Evolutionary conservation across 1,140 invertebrate genomes (phyloP), one percentile per base, ranked within the genome.

Genomic region (Aphelinus certus): DNA sequence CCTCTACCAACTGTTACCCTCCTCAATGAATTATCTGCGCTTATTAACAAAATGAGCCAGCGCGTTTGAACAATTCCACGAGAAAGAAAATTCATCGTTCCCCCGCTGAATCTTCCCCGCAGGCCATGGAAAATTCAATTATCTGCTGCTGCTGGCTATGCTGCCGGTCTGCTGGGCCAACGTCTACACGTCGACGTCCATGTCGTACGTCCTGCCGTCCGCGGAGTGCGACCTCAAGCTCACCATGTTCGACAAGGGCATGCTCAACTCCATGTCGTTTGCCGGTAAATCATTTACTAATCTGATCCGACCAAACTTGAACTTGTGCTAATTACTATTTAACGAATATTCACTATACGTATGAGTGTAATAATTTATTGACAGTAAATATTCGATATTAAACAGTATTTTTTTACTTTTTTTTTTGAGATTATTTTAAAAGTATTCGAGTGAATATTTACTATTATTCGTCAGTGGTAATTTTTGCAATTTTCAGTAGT

Each of bases 81-180:
- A 60, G 9, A 1, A 60, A 60, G 4, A 5, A 10, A 60, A 60
- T 60, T 60, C 4, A 60, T 7, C 42, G 4, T 7, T n/a, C n/a
- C 3, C 42, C 42, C 42, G 9, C 26, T n/a, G 58, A 7, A 7
- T 60, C 4, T 60, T 60, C 4, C 9, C 49, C 9, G 47, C 62
- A 85, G 83, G 83, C 47, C 84, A 86, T 82, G 85, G 85, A 80
- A 86, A 85, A 63, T 86, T 86, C 69, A 85, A 86, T 68, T 83
- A 83, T 48, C 58, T 85, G 2, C 69, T 86, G 5, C 75, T 86
- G 3, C 43, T 86, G 78, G 84, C 85, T 3, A 67, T 85, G 47
- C 26, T 86, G 47, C 83, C 84, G 2, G 84, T 81, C 1, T 82
- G 81, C 56, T 84, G 81, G 76, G 79, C 84, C 60, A 84, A 81